These are phyloP conservation scores for Dolichopus griseipennis DNA, from an alignment of 2,888 invertebrate genomes.

Conservation along the genomic window DNA sequence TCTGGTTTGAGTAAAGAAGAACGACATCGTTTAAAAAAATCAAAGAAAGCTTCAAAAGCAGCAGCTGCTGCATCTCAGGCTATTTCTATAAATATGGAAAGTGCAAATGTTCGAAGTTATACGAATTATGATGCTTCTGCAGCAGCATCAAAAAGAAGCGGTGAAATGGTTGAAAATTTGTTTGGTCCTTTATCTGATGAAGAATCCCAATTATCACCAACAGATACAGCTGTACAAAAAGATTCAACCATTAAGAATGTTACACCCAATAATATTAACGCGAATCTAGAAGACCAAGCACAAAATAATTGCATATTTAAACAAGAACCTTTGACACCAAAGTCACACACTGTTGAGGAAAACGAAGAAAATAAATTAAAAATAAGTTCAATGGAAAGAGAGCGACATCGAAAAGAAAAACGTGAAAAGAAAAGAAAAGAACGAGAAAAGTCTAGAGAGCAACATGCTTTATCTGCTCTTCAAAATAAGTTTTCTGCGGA, in stretches of 20 bases:
- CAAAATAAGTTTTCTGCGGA: slow-evolving; percentile 26
- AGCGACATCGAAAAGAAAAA: slow-evolving; percentile 45
- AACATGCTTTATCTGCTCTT: slow-evolving; percentile 29
- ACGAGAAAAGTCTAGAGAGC: slow-evolving; percentile 47
- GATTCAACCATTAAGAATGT: slow-evolving; percentile 10
- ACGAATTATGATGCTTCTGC: background rate
- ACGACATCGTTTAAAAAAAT: slow-evolving; percentile 45
- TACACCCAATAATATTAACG: slow-evolving; percentile 16
- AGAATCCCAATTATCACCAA: slow-evolving; percentile 35
- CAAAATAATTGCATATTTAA: slow-evolving; percentile 36
- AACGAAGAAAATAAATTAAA: slow-evolving; percentile 35
- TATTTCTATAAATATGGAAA: slow-evolving; percentile 14
- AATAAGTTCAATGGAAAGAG: slow-evolving; percentile 31
- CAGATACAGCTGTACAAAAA: slow-evolving; percentile 23
- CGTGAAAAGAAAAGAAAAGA: slow-evolving; percentile 57
- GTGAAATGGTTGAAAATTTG: slow-evolving; percentile 79
- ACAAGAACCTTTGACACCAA: slow-evolving; percentile 36
- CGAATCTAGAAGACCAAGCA: slow-evolving; percentile 10
- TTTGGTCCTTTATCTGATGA: slow-evolving; percentile 78
- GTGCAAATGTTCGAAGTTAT: background rate
- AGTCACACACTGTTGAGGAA: slow-evolving; percentile 33
- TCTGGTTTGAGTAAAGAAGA: slow-evolving; percentile 40
- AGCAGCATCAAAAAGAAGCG: slow-evolving; percentile 51
- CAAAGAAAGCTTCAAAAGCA: slow-evolving; percentile 48
- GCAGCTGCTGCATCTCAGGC: slow-evolving; percentile 27